Evolutionary conservation across 2,797 vertebrate species (phyloP), one percentile per base, ranked within the genome.

Genomic region (Morus bassanus): DNA sequence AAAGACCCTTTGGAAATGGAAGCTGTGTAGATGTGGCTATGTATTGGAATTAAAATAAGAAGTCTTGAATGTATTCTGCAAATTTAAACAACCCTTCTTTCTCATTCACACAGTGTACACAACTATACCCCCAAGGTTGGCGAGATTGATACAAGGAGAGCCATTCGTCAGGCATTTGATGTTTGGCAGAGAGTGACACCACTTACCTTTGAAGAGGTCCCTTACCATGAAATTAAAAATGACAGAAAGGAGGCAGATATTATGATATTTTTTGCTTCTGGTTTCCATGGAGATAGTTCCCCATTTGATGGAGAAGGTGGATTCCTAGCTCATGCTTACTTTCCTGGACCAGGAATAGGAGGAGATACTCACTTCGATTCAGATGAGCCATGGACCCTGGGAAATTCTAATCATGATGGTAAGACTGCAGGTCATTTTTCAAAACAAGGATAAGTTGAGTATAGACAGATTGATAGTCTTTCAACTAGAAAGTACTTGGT

Each of bases 191-290:
- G 98, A 5, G 99, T 99, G 96, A 99, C 99, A 8, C 99, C 99
- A 2, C 98, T 99, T 88, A 99, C 99, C 95, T 99, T 99, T 97
- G 99, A 99, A 98, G 98, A 98, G 91, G 98, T 99, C 82, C 99
- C 99, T 28, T 99, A 99, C 97, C 98, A 99, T 24, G 99, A 99
- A 98, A 99, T 99, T 95, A 99, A 99, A 98, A 99, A 98, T 64
- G 99, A 99, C 97, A 98, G 99, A 51, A 99, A 99, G 97, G 99
- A 99, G 95, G 99, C 99, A 7, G 99, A 99, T 98, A 99, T 99
- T 98, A 99, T 99, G 99, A 99, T 99, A 96, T 99, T 99, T 98
- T 99, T 99, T 93, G 99, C 99, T 96, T 99, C 99, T 60, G 99
- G 99, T 97, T 99, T 99, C 98, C 99, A 99, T 70, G 99, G 99